Conservation (phyloP, 2,888 invertebrate species). For the Oxytorus armatus region DNA sequence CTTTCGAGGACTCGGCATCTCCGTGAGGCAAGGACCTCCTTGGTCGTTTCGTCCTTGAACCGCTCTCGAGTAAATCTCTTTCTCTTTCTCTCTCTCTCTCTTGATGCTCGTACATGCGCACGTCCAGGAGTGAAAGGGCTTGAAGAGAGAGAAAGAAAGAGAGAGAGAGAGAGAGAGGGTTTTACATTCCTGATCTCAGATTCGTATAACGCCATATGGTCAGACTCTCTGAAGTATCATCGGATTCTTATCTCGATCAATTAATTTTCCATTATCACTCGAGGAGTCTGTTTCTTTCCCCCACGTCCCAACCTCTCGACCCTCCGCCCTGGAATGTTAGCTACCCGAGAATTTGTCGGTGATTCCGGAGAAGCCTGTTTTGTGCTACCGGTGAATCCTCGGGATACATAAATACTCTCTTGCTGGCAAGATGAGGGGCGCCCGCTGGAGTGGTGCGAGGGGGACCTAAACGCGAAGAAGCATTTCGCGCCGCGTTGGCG, state of each 20-base stretch:
- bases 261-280: slow-evolving; percentile 62
- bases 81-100: slow-evolving; percentile 39
- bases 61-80: too few species aligned
- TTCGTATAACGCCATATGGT: slow-evolving; percentile 53
- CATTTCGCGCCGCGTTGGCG: slow-evolving; percentile 29
- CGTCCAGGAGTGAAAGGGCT: slow-evolving; percentile 56
- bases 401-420: slow-evolving; percentile 6
- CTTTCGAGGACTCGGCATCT: slow-evolving; percentile 50
- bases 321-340: slow-evolving; percentile 41
- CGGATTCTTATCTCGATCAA: slow-evolving; percentile 52
- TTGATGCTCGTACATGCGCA: slow-evolving; percentile 18
- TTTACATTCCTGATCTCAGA: slow-evolving; percentile 33
- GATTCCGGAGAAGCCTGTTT: slow-evolving; percentile 3
- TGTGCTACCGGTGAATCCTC: slow-evolving; percentile 8
- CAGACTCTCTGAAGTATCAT: slow-evolving; percentile 28
- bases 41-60: slow-evolving; percentile 63
- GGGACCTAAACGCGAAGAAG: slow-evolving; percentile 1
- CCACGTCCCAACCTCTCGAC: neutral
- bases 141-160: slow-evolving; percentile 58
- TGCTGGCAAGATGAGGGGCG: neutral
- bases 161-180: slow-evolving; percentile 53
- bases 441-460: neutral
- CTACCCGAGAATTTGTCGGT: slow-evolving; percentile 62
- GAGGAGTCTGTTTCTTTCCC: too few species aligned
- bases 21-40: slow-evolving; percentile 59